These are phyloP conservation scores for Nephrotoma flavescens DNA, from an alignment of 2,888 invertebrate genomes.

Conservation along the genomic window DNA sequence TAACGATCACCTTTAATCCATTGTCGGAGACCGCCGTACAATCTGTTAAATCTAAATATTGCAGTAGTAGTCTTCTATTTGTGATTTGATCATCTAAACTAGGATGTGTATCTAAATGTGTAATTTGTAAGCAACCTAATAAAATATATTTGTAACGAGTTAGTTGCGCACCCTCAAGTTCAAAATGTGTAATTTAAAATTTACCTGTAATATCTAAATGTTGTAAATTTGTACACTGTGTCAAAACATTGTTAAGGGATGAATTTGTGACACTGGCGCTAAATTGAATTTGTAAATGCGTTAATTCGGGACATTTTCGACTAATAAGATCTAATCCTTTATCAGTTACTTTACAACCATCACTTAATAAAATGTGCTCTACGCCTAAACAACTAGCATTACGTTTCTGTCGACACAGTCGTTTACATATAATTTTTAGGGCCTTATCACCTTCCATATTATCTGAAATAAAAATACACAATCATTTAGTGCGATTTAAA, in stretches of 20 bases:
- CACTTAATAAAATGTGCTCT: slow-evolving; percentile 48
- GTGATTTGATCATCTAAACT: slow-evolving; percentile 40
- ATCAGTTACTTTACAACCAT: slow-evolving; percentile 59
- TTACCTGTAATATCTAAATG: slow-evolving; percentile 75
- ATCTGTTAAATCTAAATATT: slow-evolving; percentile 83
- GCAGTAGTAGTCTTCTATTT: slow-evolving; percentile 50
- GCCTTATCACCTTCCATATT: slow-evolving; percentile 45
- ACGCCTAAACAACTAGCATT: slow-evolving; percentile 53
- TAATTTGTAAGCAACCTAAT: slow-evolving; percentile 60
- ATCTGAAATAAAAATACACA: neutral
- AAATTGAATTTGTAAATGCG: slow-evolving; percentile 63
- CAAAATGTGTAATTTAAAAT: slow-evolving; percentile 11
- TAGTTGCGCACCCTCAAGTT: neutral
- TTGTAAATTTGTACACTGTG: slow-evolving; percentile 64
- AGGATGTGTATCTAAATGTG: slow-evolving; percentile 58
- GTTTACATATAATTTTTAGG: slow-evolving; percentile 43
- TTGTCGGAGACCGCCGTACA: slow-evolving; percentile 73
- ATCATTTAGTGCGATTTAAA: neutral
- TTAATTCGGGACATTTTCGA: slow-evolving; percentile 65
- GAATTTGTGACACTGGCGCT: slow-evolving; percentile 61
- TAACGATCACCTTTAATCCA: slow-evolving; percentile 67
- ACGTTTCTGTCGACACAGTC: slow-evolving; percentile 48
- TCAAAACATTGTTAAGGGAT: slow-evolving; percentile 61
- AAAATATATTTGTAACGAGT: slow-evolving; percentile 14
- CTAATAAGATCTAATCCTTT: slow-evolving; percentile 61